Percentiles rank a stretch among this genome's conserved stretches.
Conservation (phyloP, 2,113 vertebrate genomes). For the Calidris pugnax region DNA sequence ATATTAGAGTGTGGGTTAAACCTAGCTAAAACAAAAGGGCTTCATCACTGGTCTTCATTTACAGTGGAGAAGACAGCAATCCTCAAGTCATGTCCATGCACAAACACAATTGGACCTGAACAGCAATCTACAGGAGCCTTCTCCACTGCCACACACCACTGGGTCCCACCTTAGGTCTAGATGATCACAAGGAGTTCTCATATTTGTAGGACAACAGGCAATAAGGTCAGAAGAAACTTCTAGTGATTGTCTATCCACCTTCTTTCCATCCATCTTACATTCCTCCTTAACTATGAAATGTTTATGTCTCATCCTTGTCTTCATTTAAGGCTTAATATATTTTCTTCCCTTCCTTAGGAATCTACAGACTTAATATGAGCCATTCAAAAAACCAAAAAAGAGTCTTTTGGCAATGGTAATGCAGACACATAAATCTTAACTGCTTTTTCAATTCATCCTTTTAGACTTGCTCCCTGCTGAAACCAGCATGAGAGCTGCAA, state of each 20-base stretch:
- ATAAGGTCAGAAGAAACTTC: background rate
- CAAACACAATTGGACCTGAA: background rate
- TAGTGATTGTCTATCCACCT: background rate
- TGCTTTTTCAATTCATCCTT: conserved; percentile 22
- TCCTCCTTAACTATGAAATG: background rate
- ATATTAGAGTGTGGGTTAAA: background rate
- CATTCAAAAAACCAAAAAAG: background rate
- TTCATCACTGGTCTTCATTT: background rate
- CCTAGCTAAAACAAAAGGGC: background rate
- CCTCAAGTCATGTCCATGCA: background rate
- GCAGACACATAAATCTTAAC: conserved; percentile 10
- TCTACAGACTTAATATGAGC: background rate
- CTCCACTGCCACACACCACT: background rate
- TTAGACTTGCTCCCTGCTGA: conserved; percentile 18
- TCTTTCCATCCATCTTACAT: background rate
- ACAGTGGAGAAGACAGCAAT: background rate
- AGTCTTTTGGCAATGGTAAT: conserved; percentile 24
- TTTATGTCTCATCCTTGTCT: background rate
- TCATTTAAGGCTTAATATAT: background rate
- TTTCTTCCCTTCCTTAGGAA: conserved; percentile 4
- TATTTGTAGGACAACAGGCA: background rate
- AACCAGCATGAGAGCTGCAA: conserved; percentile 19
- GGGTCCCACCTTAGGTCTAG: background rate
- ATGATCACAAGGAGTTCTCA: background rate
- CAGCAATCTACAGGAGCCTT: background rate